phyloP scores from a whole-genome alignment of 2,797 vertebrate species.

The Philypnodon macrostomus region DNA sequence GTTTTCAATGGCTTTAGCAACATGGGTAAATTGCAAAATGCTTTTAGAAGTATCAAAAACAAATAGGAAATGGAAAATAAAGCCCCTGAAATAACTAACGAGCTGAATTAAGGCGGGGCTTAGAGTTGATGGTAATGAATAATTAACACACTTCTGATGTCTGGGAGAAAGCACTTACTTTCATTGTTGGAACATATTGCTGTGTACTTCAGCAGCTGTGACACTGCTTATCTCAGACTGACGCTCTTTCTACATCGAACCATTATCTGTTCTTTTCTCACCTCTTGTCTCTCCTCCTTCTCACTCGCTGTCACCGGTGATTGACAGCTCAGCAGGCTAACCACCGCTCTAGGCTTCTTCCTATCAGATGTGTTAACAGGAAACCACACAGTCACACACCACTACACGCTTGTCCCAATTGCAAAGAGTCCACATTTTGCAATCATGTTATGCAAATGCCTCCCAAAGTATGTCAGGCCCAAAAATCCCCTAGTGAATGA shows the following conservation, averaged over 20 bases:
- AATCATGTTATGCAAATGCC: not conserved
- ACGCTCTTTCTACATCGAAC: not conserved
- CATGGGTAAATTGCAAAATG: too few species aligned
- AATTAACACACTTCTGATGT: too few species aligned
- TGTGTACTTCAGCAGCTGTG: constrained; percentile 6
- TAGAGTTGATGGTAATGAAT: too few species aligned
- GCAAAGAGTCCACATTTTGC: not conserved
- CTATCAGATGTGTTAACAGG: constrained; percentile 47
- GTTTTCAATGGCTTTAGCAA: too few species aligned
- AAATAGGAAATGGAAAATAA: too few species aligned
- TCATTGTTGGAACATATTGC: not conserved
- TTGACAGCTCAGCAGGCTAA: constrained; percentile 53
- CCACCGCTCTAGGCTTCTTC: constrained; percentile 36
- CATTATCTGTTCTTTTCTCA: constrained; percentile 4
- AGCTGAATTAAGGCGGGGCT: too few species aligned
- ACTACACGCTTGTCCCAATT: constrained; percentile 23
- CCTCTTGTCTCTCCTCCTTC: constrained; percentile 3
- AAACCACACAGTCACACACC: constrained; percentile 46
- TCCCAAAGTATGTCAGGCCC: too few species aligned
- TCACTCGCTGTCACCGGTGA: constrained; percentile 30
- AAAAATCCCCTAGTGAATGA: too few species aligned
- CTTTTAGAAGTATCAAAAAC: too few species aligned
- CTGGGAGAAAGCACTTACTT: too few species aligned
- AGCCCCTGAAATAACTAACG: too few species aligned
- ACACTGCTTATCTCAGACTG: not conserved